These are phyloP conservation scores for Sander vitreus DNA, from an alignment of 2,113 vertebrate genomes.

Conservation along the genomic window DNA sequence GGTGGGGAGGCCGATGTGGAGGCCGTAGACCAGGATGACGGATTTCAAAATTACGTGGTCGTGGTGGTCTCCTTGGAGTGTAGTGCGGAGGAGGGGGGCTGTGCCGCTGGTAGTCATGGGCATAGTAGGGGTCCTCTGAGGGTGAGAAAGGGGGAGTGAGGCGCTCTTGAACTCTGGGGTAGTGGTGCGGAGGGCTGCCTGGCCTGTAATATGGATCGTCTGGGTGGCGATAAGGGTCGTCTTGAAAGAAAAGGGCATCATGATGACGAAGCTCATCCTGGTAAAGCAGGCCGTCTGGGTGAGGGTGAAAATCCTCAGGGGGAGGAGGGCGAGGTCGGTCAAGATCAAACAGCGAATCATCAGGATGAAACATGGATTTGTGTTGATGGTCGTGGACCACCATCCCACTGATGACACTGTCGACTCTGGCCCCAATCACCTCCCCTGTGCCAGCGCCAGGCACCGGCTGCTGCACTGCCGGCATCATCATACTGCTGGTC, in stretches of 20 bases:
- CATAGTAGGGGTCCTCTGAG: conserved; percentile 70
- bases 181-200: conserved; percentile 50
- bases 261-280: conserved; percentile 25
- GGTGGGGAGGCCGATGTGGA: conserved; percentile 61
- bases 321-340: conserved; percentile 22
- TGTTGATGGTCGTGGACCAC: conserved; percentile 80
- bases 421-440: neutral
- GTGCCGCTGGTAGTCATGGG: conserved; percentile 63
- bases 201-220: conserved; percentile 47
- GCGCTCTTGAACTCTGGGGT: conserved; percentile 51
- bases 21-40: conserved; percentile 60
- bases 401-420: conserved; percentile 60
- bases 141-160: conserved; percentile 59
- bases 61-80: conserved; percentile 53
- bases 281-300: conserved; percentile 68
- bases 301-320: conserved; percentile 22
- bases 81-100: conserved; percentile 62
- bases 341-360: conserved; percentile 29
- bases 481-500: conserved; percentile 11
- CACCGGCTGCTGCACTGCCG: conserved; percentile 17
- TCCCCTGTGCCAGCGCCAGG: neutral
- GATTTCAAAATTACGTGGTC: conserved; percentile 61
- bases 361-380: conserved; percentile 58
- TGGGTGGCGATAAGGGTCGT: conserved; percentile 36
- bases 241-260: conserved; percentile 28